Conservation (phyloP, 2,113 vertebrate genomes). For the Boleophthalmus pectinirostris region DNA sequence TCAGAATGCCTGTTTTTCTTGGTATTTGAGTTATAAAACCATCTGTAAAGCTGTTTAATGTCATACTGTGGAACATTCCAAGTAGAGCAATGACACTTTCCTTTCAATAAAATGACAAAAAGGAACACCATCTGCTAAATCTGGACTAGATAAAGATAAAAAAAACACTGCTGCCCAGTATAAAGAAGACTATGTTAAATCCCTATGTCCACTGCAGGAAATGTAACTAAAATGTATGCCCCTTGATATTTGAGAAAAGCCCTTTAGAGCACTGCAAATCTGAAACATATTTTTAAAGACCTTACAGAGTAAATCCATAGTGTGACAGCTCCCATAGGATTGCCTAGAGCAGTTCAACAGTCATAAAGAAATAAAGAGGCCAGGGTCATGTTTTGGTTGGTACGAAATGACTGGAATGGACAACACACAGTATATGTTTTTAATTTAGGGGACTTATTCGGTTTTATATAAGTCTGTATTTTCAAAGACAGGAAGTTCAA, state of each 20-base stretch:
- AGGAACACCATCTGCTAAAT: background rate
- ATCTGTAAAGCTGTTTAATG: too few relatives aligned
- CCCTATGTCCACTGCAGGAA: background rate
- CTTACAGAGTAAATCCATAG: background rate
- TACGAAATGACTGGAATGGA: background rate
- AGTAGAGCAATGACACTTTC: too few relatives aligned
- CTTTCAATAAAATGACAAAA: background rate
- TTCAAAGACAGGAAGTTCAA: constrained; percentile 2
- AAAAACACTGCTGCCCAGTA: background rate
- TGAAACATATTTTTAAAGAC: background rate
- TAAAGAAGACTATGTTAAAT: background rate
- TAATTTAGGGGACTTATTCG: background rate
- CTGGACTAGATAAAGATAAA: background rate
- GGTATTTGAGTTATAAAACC: too few relatives aligned
- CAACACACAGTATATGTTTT: background rate
- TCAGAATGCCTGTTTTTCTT: too few relatives aligned
- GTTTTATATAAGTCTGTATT: background rate
- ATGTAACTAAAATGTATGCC: background rate
- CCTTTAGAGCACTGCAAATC: background rate
- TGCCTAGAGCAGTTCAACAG: background rate
- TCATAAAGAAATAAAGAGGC: background rate
- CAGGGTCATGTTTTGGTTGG: background rate
- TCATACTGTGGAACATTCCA: too few relatives aligned
- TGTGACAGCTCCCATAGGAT: background rate
- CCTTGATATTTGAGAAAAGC: background rate